Base-by-base conservation (phyloP, 1,140 invertebrate species). In the Lepidurus couesii region DNA sequence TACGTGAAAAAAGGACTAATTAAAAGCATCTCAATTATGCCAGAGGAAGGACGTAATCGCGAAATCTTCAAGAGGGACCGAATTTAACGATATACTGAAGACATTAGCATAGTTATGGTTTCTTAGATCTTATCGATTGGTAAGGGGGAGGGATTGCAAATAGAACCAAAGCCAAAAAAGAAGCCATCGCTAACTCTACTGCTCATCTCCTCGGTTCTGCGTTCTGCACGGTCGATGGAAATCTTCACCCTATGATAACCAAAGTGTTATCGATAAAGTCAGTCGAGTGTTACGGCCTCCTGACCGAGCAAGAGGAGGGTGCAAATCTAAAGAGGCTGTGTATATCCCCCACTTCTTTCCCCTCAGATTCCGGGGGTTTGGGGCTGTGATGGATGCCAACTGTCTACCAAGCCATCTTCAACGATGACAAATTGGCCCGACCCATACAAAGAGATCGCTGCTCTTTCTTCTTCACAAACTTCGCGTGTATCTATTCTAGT, bases 251-350 rank as follows among this genome's bases (percentile, higher is more conserved):
- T 65, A 65, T 65, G 53, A 65, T 65, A 65, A 65, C 9, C 53
- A 65, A 65, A 65, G 53, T 65, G 53, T 65, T 65, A 65, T 65
- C 53, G 53, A 65, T 65, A 65, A 65, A 65, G 53, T 65, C 53
- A 65, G 53, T 65, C 53, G 53, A 65, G 9, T 65, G 53, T 65
- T 65, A 65, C 53, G 53, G 53, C 53, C 53, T 65, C 53, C 53
- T 65, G 53, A 65, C 53, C 53, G 53, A 21, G 21, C 10, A 47
- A 47, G 53, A 21, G 53, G 13, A 16, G 53, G 53, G 53, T 65
- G 53, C 53, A 65, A 65, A 65, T 65, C 53, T 65, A 65, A 65
- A 65, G 53, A 65, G 53, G 53, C 6, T 65, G 53, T 65, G 53
- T 65, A 65, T 21, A 65, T n/a, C 53, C 21, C 21, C 53, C 53